Percentiles rank a stretch among this genome's conserved stretches.
Conservation (phyloP, 2,888 invertebrate genomes). For the Lissonota sp. region DNA sequence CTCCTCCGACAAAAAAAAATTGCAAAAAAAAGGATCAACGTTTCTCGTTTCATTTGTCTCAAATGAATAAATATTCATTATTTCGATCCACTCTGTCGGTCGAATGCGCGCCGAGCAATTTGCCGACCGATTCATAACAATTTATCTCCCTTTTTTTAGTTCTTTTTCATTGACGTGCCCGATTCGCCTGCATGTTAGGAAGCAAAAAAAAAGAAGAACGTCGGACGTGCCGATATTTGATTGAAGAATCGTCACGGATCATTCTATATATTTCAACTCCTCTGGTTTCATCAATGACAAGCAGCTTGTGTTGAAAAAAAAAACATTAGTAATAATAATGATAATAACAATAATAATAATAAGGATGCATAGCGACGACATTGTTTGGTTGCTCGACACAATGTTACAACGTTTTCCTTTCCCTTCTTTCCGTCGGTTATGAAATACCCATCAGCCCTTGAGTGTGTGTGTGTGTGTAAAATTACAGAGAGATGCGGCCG, state of each 20-base stretch:
- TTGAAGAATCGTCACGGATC: slow-evolving; percentile 32
- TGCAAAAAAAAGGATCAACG: too few relatives aligned
- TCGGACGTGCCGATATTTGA: slow-evolving; percentile 28
- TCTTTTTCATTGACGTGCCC: neutral
- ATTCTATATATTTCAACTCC: neutral
- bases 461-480: slow-evolving; percentile 4
- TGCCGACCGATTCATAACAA: neutral
- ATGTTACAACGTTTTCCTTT: slow-evolving; percentile 1
- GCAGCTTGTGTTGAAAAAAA: neutral
- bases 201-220: neutral
- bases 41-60: too few relatives aligned
- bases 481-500: slow-evolving; percentile 54
- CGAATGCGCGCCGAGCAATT: neutral
- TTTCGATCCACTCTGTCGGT: neutral
- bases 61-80: too few relatives aligned
- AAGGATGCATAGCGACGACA: neutral
- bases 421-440: slow-evolving; percentile 8
- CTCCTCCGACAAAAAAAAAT: too few relatives aligned
- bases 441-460: slow-evolving; percentile 11
- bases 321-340: neutral
- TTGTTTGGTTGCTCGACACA: neutral
- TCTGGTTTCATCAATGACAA: slow-evolving; percentile 21
- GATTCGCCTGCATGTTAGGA: neutral
- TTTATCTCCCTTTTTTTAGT: neutral
- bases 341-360: neutral